Conservation (phyloP, 2,113 vertebrate species). For the Colistium nudipinnis region DNA sequence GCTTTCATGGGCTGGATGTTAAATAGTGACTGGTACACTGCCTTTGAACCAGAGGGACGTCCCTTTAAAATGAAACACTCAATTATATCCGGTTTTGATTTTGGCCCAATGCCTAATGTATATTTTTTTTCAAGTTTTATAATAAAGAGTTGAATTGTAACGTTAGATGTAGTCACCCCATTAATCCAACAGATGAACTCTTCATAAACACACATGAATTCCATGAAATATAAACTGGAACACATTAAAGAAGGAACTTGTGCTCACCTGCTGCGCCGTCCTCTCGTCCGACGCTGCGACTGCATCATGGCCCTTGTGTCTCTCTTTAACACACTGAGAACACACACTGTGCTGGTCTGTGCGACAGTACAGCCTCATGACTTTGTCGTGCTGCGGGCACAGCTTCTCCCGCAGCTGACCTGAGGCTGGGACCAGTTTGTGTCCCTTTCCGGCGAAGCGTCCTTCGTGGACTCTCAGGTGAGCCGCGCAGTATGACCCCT, state of each 20-base stretch:
- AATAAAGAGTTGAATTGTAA: neutral
- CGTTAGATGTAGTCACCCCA: neutral
- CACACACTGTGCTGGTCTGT: slow-evolving; percentile 79
- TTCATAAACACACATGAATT: no score
- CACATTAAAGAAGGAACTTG: no score
- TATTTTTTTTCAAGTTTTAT: no score
- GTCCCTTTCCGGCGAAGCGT: slow-evolving; percentile 81
- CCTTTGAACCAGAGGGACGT: no score
- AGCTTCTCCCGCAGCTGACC: slow-evolving; percentile 67
- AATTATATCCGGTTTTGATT: no score
- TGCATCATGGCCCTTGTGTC: slow-evolving; percentile 76
- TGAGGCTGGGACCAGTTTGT: slow-evolving; percentile 81
- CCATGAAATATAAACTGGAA: no score
- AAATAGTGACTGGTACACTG: no score
- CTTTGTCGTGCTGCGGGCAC: slow-evolving; percentile 73
- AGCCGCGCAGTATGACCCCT: slow-evolving; percentile 89
- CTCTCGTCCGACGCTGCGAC: slow-evolving; percentile 62
- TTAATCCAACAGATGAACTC: no score
- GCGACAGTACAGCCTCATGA: slow-evolving; percentile 77
- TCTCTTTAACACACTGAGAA: slow-evolving; percentile 74
- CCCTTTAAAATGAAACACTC: no score
- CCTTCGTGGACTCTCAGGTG: slow-evolving; percentile 91
- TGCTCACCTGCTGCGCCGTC: slow-evolving; percentile 74
- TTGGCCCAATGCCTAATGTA: no score
- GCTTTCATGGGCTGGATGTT: no score